phyloP scores from a whole-genome alignment of 2,797 vertebrate species.

The Varecia variegata region DNA sequence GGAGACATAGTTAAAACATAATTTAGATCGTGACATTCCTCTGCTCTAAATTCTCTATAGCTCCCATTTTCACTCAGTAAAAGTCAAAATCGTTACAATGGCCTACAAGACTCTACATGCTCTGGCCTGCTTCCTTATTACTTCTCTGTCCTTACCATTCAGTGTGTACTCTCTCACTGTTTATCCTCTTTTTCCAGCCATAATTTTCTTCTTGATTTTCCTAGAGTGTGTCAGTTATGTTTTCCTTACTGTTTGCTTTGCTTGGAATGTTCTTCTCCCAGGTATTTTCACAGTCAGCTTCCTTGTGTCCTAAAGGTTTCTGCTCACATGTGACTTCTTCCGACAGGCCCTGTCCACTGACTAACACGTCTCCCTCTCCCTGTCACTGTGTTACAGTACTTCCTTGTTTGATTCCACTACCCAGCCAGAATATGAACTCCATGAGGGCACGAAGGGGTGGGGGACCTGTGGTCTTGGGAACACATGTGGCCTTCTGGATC shows the following conservation, averaged over 20 bases:
- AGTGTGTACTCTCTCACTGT: fast-evolving
- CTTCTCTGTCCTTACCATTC: not conserved
- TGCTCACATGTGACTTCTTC: not conserved
- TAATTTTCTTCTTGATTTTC: not conserved
- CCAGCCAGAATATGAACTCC: not conserved
- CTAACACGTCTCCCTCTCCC: not conserved
- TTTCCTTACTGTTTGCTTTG: not conserved
- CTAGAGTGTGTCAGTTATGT: not conserved
- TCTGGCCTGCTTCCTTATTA: not conserved
- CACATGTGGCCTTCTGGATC: not conserved
- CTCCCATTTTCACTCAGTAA: not conserved
- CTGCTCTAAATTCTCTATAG: not conserved
- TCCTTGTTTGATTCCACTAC: not conserved
- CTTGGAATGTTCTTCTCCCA: not conserved
- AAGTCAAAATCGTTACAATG: not conserved
- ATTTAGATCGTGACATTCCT: not conserved
- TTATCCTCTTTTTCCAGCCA: not conserved
- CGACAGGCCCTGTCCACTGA: not conserved
- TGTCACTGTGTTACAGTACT: not conserved
- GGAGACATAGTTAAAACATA: not conserved
- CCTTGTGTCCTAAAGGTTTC: not conserved
- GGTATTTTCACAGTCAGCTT: not conserved
- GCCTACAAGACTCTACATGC: fast-evolving
- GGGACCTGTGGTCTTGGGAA: not conserved
- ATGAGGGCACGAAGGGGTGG: not conserved